Evolutionary conservation across 2,888 invertebrate genomes (phyloP).

Genomic region (Idaea biselata): DNA sequence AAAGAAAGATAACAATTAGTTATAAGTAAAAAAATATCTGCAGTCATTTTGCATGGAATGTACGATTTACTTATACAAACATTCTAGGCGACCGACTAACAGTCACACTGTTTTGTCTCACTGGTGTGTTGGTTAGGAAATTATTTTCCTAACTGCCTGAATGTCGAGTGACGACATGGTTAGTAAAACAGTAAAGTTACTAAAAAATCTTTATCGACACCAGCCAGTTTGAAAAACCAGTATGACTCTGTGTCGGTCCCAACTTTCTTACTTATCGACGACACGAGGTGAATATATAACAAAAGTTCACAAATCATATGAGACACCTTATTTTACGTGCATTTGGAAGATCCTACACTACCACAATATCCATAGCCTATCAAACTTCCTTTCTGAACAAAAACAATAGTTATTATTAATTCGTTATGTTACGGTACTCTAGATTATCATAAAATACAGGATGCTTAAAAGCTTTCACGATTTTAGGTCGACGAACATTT

Average conservation of each 20-base stretch:
- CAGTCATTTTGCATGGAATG: conserved; percentile 48
- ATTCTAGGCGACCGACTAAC: not conserved
- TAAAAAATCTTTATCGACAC: too few species aligned
- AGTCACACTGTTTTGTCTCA: too few species aligned
- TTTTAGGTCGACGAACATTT: not conserved
- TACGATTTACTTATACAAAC: conserved; percentile 19
- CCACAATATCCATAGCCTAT: conserved; percentile 10
- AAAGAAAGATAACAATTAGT: not conserved
- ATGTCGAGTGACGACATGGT: too few species aligned
- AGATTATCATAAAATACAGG: not conserved
- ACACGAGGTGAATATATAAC: not conserved
- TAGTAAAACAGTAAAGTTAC: too few species aligned
- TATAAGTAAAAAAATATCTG: conserved; percentile 35
- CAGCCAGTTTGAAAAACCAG: too few species aligned
- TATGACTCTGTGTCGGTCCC: too few species aligned
- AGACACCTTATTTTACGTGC: not conserved
- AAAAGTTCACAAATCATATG: not conserved
- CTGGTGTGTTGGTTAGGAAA: too few species aligned
- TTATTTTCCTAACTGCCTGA: too few species aligned
- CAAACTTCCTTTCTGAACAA: conserved; percentile 6
- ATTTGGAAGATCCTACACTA: conserved; percentile 4
- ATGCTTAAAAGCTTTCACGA: not conserved
- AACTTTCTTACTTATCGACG: not conserved
- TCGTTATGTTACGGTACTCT: conserved; percentile 51
- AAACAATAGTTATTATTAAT: conserved; percentile 15